These are phyloP conservation scores for Silurus glanis DNA, from an alignment of 2,113 vertebrate genomes.

Conservation along the genomic window DNA sequence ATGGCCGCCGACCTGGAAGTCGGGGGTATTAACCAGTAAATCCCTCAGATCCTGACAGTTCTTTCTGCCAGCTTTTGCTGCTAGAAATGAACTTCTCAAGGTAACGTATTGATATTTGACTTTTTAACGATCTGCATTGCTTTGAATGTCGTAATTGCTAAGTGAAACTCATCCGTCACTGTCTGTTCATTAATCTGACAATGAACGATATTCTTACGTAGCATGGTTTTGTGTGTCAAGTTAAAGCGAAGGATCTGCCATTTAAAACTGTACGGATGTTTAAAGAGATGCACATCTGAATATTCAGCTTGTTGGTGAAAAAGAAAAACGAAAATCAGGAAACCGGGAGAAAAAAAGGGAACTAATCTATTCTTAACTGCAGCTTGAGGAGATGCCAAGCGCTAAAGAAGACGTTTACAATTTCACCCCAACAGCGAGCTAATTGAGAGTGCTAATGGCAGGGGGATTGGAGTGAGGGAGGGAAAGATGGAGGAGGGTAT, in stretches of 20 bases:
- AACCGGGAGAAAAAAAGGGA: not conserved
- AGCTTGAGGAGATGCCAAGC: slow-evolving; percentile 17
- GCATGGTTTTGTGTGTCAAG: not conserved
- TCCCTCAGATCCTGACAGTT: not conserved
- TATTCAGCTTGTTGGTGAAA: not conserved
- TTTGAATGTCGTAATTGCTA: not conserved
- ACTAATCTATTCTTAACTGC: slow-evolving; percentile 10
- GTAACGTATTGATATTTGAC: not conserved
- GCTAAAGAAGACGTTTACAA: slow-evolving; percentile 21
- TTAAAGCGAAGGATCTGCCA: not conserved
- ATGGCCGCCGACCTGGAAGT: too few species aligned
- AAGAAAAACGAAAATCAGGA: not conserved
- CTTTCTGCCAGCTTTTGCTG: not conserved
- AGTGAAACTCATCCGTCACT: not conserved
- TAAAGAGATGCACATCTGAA: not conserved
- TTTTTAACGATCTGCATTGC: not conserved
- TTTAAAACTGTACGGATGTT: not conserved
- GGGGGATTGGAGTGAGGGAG: not conserved
- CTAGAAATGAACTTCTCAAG: not conserved
- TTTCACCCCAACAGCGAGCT: slow-evolving; percentile 12
- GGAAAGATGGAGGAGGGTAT: not conserved
- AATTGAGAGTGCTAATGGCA: not conserved
- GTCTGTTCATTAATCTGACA: not conserved
- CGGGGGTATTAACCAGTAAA: too few species aligned
- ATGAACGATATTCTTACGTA: not conserved